Percentiles rank a stretch among this genome's conserved stretches.
These are phyloP conservation scores for Episyrphus balteatus DNA, from an alignment of 1,140 invertebrate genomes.

Conservation along the genomic window DNA sequence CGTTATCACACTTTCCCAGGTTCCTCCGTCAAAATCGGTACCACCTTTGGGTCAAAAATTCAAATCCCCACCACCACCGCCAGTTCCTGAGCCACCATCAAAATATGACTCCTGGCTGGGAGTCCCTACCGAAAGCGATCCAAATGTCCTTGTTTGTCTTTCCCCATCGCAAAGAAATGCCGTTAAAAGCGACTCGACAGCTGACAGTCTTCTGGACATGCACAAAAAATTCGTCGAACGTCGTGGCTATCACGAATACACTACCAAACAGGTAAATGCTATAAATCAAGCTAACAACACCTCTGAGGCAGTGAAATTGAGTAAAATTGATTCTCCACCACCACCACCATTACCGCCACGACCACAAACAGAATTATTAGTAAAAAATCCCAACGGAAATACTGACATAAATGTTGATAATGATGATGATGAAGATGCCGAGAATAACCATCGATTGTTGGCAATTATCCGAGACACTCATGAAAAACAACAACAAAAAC, in stretches of 20 bases:
- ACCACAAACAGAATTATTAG: slow-evolving; percentile 2
- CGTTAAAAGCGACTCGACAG: slow-evolving; percentile 13
- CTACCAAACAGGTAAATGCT: slow-evolving; percentile 20
- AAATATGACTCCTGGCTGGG: slow-evolving; percentile 44
- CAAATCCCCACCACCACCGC: slow-evolving; percentile 5
- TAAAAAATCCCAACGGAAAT: not conserved
- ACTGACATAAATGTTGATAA: not conserved
- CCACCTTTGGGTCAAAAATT: not conserved
- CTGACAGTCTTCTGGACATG: slow-evolving; percentile 50
- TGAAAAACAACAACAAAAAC: slow-evolving; percentile 3
- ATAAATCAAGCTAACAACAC: slow-evolving; percentile 13
- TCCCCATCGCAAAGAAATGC: slow-evolving; percentile 57
- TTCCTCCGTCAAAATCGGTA: not conserved
- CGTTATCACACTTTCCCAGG: not conserved
- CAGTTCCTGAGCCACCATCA: slow-evolving; percentile 13
- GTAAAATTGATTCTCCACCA: slow-evolving; percentile 30
- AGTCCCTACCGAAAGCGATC: slow-evolving; percentile 45
- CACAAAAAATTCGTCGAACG: slow-evolving; percentile 56
- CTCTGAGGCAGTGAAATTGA: slow-evolving; percentile 15
- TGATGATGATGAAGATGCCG: slow-evolving; percentile 12
- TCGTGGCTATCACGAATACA: slow-evolving; percentile 44
- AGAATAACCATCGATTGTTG: slow-evolving; percentile 38
- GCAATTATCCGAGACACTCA: slow-evolving; percentile 42
- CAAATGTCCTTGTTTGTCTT: slow-evolving; percentile 50
- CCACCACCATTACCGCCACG: slow-evolving; percentile 16